Evolutionary conservation across 2,888 invertebrate species (phyloP).

Genomic region (Allophyes oxyacanthae): DNA sequence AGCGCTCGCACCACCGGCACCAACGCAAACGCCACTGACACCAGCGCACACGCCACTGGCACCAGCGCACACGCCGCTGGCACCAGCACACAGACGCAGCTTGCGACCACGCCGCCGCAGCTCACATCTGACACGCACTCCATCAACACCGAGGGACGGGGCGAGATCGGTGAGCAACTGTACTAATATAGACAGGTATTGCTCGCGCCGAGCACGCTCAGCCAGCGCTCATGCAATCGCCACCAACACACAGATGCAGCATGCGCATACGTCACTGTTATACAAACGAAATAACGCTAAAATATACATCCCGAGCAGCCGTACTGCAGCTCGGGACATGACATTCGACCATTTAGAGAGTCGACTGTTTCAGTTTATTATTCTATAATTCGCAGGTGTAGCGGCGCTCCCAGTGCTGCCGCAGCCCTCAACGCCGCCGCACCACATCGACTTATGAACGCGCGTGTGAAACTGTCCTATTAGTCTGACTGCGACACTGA

Average conservation of each 20-base stretch:
- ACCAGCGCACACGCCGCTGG: constrained; percentile 46
- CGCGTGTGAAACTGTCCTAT: constrained; percentile 19
- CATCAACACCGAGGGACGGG: constrained; percentile 78
- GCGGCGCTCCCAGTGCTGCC: constrained; percentile 70
- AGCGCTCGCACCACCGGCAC: constrained; percentile 34
- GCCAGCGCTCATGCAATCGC: constrained; percentile 28
- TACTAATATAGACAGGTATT: too few species aligned
- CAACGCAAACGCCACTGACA: constrained; percentile 29
- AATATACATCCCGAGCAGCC: too few species aligned
- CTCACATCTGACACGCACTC: constrained; percentile 74
- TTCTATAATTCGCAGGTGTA: constrained; percentile 64
- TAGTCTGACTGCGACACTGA: constrained; percentile 14
- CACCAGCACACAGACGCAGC: constrained; percentile 50
- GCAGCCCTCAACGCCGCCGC: constrained; percentile 48
- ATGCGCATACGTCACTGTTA: too few species aligned
- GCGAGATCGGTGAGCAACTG: constrained; percentile 74
- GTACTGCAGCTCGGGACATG: too few species aligned
- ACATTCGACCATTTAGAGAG: too few species aligned
- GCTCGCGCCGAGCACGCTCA: constrained; percentile 50
- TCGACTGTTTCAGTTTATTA: too few species aligned
- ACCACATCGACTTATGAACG: constrained; percentile 68
- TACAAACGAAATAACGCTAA: too few species aligned
- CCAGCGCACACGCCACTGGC: constrained; percentile 41
- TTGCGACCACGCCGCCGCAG: constrained; percentile 32
- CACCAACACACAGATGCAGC: constrained; percentile 18